Evolutionary conservation across 2,888 invertebrate genomes (phyloP).

Genomic region (Ornithoptera alexandrae): DNA sequence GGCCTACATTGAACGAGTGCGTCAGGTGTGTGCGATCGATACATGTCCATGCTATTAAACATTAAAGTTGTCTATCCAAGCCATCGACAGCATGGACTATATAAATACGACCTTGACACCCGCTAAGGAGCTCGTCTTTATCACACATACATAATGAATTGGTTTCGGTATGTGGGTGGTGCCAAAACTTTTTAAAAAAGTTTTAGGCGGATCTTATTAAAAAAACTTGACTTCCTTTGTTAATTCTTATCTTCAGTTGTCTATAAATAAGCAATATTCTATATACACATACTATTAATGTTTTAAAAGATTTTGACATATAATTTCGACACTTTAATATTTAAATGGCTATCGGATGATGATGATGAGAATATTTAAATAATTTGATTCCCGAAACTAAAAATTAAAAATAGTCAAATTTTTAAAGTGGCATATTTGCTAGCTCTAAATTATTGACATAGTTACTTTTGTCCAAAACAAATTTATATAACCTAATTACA

Average conservation of each 20-base stretch:
- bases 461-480: no score
- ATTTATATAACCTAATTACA: no score
- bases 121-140: conserved; percentile 6
- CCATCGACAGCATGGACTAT: conserved; percentile 49
- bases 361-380: no score
- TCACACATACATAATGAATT: conserved; percentile 19
- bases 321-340: no score
- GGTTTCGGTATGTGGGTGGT: neutral
- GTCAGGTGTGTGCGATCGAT: conserved; percentile 58
- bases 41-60: conserved; percentile 60
- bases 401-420: no score
- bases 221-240: neutral
- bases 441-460: no score
- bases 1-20: conserved; percentile 41
- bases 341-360: no score
- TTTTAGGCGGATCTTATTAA: neutral
- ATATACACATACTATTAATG: no score
- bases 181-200: neutral
- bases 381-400: no score
- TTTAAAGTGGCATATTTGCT: no score
- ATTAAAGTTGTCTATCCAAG: conserved; percentile 68
- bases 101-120: conserved; percentile 57
- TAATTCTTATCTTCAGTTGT: neutral
- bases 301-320: no score
- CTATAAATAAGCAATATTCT: neutral